Evolutionary conservation across 1,140 invertebrate species (phyloP).

Genomic region (Drosophila orena): DNA sequence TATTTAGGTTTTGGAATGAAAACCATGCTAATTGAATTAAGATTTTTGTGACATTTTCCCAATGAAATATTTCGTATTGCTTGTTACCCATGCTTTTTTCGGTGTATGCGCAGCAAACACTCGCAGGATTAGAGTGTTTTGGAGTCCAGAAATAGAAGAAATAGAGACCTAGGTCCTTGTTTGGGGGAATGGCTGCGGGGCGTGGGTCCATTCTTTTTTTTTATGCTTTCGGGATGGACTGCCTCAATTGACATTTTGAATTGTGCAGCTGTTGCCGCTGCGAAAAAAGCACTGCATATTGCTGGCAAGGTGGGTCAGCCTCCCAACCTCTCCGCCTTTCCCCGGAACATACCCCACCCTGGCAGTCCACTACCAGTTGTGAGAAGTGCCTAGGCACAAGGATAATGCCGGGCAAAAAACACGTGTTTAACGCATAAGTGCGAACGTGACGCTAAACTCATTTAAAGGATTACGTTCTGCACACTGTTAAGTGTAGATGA

Average conservation of each 20-base stretch:
- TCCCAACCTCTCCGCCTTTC: not conserved
- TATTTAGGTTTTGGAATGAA: not conserved
- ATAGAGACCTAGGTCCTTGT: constrained; percentile 35
- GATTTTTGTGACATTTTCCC: not conserved
- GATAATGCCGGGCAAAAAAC: constrained; percentile 78
- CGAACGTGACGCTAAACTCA: constrained; percentile 83
- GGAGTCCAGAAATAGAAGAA: constrained; percentile 36
- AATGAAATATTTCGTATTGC: not conserved
- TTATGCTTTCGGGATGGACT: constrained; percentile 40
- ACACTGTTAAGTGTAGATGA: constrained; percentile 56
- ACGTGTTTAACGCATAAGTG: constrained; percentile 83
- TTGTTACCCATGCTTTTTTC: not conserved
- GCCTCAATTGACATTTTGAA: constrained; percentile 83
- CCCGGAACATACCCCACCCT: not conserved
- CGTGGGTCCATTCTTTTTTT: constrained; percentile 37
- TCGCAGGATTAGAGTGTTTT: constrained; percentile 34
- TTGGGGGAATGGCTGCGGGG: constrained; percentile 25
- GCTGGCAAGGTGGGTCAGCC: not conserved
- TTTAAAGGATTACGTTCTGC: constrained; percentile 78
- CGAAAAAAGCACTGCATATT: constrained; percentile 68
- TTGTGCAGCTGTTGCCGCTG: constrained; percentile 70
- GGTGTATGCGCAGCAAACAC: constrained; percentile 15
- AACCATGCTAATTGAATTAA: too few species aligned
- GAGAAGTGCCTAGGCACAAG: constrained; percentile 62
- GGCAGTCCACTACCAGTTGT: constrained; percentile 9